Evolutionary conservation across 2,888 invertebrate species (phyloP).

Genomic region (Sabellastarte sp.): DNA sequence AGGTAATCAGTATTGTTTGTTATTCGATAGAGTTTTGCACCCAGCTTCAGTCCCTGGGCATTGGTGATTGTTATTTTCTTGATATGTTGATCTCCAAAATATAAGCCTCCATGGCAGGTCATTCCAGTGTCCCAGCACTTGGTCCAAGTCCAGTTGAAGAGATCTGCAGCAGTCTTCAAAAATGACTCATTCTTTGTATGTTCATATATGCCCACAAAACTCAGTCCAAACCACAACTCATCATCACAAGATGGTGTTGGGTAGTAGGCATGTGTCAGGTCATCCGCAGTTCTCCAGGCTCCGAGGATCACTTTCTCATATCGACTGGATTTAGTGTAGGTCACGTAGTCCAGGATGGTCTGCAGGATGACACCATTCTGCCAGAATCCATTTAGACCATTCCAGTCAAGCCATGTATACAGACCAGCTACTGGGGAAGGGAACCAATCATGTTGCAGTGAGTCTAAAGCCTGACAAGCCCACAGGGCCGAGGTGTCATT

Average conservation of each 20-base stretch:
- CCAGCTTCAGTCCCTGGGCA: background rate
- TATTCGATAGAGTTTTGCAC: background rate
- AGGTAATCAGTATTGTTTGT: background rate
- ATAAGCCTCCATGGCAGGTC: background rate
- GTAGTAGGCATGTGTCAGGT: slow-evolving; percentile 3
- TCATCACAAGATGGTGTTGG: slow-evolving; percentile 5
- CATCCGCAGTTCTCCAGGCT: background rate
- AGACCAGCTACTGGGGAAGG: slow-evolving; percentile 5
- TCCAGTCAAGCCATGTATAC: background rate
- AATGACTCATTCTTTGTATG: background rate
- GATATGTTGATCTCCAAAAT: background rate
- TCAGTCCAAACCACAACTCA: slow-evolving; percentile 2
- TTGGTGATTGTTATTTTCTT: slow-evolving; percentile 4
- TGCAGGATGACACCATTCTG: slow-evolving; percentile 4
- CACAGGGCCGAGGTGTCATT: background rate
- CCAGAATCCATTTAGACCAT: slow-evolving; percentile 6
- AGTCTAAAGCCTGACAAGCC: background rate
- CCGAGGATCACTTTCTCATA: background rate
- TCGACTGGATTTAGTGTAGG: background rate
- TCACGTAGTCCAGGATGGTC: background rate
- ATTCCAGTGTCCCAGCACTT: background rate
- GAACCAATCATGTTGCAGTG: slow-evolving; percentile 3
- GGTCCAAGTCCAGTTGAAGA: slow-evolving; percentile 7
- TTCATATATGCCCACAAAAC: background rate
- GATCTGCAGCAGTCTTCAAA: background rate